A percentile compares a stretch with the other conserved stretches of the same genome.
These are phyloP conservation scores for Fistularia tabacaria DNA, from an alignment of 2,797 vertebrate species.

Conservation along the genomic window DNA sequence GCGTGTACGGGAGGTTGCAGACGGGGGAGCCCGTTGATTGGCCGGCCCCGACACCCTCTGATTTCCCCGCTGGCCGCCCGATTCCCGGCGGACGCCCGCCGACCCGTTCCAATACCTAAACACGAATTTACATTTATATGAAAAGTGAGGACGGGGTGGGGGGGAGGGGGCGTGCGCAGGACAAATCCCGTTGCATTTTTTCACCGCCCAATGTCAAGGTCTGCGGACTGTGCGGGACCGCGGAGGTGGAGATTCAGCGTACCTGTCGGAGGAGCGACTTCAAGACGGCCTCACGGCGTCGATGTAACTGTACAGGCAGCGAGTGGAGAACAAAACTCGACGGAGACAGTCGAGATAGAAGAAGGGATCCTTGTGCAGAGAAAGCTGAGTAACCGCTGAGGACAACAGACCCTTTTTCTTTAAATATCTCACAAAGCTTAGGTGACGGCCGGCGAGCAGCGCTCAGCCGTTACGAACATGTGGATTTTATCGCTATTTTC, in stretches of 20 bases:
- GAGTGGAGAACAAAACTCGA: slow-evolving; percentile 16
- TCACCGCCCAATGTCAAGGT: slow-evolving; percentile 54
- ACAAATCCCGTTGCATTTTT: slow-evolving; percentile 63
- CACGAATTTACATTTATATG: slow-evolving; percentile 77
- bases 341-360: slow-evolving; percentile 18
- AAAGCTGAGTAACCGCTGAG: slow-evolving; percentile 20
- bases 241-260: slow-evolving; percentile 51
- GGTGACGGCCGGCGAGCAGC: too few species aligned
- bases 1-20: slow-evolving; percentile 40
- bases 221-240: slow-evolving; percentile 44
- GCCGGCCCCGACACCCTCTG: slow-evolving; percentile 40
- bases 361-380: slow-evolving; percentile 9
- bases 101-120: slow-evolving; percentile 58
- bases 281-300: slow-evolving; percentile 47
- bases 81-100: slow-evolving; percentile 51
- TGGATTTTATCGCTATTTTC: too few species aligned
- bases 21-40: slow-evolving; percentile 43
- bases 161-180: slow-evolving; percentile 53
- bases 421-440: slow-evolving; percentile 35
- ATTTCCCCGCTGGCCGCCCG: slow-evolving; percentile 58
- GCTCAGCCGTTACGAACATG: background rate
- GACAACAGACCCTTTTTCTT: slow-evolving; percentile 20
- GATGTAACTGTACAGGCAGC: slow-evolving; percentile 31
- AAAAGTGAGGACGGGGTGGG: slow-evolving; percentile 56
- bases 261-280: slow-evolving; percentile 45